A percentile compares a stretch with the other conserved stretches of the same genome.
phyloP scores from a whole-genome alignment of 2,888 invertebrate genomes.

The Nudaria mundana region DNA sequence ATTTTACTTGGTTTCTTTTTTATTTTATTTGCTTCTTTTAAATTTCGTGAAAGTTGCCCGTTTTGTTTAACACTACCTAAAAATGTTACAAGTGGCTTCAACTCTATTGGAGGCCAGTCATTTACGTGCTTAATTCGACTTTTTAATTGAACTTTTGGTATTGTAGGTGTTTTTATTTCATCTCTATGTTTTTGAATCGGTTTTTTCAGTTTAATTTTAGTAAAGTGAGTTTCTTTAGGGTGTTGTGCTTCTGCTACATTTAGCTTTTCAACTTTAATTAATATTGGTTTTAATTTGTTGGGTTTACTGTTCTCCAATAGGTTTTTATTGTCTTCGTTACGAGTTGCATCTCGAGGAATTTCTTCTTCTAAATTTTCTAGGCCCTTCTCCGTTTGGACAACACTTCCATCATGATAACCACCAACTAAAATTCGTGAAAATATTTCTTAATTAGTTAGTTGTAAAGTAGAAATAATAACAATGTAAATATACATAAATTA shows the following conservation, averaged over 20 bases:
- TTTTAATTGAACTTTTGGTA: slow-evolving; percentile 86
- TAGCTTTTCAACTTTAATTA: slow-evolving; percentile 82
- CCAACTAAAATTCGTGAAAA: slow-evolving; percentile 17
- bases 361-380: slow-evolving; percentile 58
- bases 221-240: slow-evolving; percentile 79
- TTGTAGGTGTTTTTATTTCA: slow-evolving; percentile 51
- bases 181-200: slow-evolving; percentile 72
- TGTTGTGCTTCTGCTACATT: slow-evolving; percentile 83
- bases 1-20: slow-evolving; percentile 81
- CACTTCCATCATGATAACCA: slow-evolving; percentile 39
- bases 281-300: slow-evolving; percentile 50
- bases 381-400: slow-evolving; percentile 49
- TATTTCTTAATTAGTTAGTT: background rate
- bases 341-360: slow-evolving; percentile 16
- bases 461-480: too few relatives aligned
- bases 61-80: slow-evolving; percentile 81
- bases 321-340: background rate
- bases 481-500: too few relatives aligned
- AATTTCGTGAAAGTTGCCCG: slow-evolving; percentile 85
- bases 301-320: slow-evolving; percentile 9
- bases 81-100: slow-evolving; percentile 74
- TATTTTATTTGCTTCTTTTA: slow-evolving; percentile 84
- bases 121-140: slow-evolving; percentile 84
- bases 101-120: slow-evolving; percentile 83
- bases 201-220: slow-evolving; percentile 86